Evolutionary conservation across 2,888 invertebrate species (phyloP).

Genomic region (Endomychus coccineus): DNA sequence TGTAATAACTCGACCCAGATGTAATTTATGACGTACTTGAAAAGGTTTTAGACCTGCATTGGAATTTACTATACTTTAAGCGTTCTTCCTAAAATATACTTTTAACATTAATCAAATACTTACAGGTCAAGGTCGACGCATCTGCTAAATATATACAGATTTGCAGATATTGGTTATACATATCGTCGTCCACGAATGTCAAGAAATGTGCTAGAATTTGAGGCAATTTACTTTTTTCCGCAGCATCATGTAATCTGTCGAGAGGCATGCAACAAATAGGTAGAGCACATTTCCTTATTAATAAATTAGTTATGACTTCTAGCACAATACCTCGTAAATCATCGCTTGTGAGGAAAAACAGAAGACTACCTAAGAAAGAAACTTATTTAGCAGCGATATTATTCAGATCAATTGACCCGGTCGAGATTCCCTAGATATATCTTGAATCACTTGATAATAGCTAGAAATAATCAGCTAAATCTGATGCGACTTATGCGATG

Average conservation of each 20-base stretch:
- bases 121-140: no score
- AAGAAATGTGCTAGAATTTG: slow-evolving; percentile 34
- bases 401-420: not conserved
- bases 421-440: no score
- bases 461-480: no score
- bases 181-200: slow-evolving; percentile 29
- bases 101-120: no score
- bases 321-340: slow-evolving; percentile 4
- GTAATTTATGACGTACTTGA: no score
- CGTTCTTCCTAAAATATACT: no score
- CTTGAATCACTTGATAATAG: no score
- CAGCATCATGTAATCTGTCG: slow-evolving; percentile 26
- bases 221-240: slow-evolving; percentile 38
- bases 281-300: slow-evolving; percentile 3
- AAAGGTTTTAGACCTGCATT: no score
- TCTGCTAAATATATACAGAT: slow-evolving; percentile 23
- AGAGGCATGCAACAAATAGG: slow-evolving; percentile 17
- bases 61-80: no score
- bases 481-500: no score
- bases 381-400: not conserved
- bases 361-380: slow-evolving; percentile 10
- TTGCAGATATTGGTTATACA: slow-evolving; percentile 34
- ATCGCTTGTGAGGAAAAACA: slow-evolving; percentile 8
- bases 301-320: slow-evolving; percentile 5
- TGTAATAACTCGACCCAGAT: no score